phyloP scores from a whole-genome alignment of 2,113 vertebrate species.

The Chelonoidis abingdonii region DNA sequence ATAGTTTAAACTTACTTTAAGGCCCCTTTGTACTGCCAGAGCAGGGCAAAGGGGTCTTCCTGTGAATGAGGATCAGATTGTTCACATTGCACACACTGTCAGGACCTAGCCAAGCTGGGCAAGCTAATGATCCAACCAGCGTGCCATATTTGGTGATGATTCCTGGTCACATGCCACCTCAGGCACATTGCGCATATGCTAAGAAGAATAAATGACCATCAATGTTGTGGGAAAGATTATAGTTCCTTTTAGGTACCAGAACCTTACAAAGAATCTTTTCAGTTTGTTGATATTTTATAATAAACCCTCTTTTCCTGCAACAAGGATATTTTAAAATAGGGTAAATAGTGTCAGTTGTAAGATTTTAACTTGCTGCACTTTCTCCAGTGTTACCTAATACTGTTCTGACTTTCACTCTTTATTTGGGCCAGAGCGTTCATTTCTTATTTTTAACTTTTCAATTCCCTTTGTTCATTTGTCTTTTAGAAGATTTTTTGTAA shows the following conservation, averaged over 20 bases:
- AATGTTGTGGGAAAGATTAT: neutral
- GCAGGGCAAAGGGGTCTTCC: slow-evolving; percentile 21
- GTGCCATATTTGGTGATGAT: no score
- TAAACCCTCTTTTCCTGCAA: neutral
- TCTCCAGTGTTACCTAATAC: slow-evolving; percentile 36
- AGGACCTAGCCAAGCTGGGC: no score
- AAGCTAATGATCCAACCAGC: no score
- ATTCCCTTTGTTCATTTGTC: slow-evolving; percentile 33
- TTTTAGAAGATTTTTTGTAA: slow-evolving; percentile 24
- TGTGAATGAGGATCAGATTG: slow-evolving; percentile 10
- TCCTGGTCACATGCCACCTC: no score
- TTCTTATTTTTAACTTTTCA: slow-evolving; percentile 59
- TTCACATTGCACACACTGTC: no score
- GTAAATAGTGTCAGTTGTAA: neutral
- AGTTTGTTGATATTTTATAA: neutral
- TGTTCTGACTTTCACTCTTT: slow-evolving; percentile 25
- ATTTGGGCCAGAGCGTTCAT: slow-evolving; percentile 58
- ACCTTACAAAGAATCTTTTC: neutral
- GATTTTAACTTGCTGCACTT: neutral
- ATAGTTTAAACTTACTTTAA: slow-evolving; percentile 51
- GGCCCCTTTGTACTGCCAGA: slow-evolving; percentile 41
- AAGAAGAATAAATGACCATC: neutral
- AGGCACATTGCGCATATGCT: no score
- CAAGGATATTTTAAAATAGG: neutral
- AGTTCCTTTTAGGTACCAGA: neutral